Conservation (phyloP, 2,888 invertebrate genomes). For the Lagria hirta region DNA sequence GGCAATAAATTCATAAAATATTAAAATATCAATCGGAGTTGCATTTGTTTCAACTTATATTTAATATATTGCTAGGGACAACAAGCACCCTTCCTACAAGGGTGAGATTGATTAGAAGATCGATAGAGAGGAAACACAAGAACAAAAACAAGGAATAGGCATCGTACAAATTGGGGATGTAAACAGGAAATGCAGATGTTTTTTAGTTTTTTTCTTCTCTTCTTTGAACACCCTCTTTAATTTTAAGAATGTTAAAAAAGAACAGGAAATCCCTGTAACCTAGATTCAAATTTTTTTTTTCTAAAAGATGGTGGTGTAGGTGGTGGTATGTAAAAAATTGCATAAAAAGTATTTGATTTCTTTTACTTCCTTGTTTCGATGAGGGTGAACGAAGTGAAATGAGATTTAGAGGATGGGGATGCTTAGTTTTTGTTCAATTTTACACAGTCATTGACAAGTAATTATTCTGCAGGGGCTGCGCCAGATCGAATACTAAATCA, state of each 20-base stretch:
- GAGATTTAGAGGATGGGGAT: slow-evolving; percentile 9
- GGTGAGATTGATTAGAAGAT: slow-evolving; percentile 9
- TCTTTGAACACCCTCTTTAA: slow-evolving; percentile 22
- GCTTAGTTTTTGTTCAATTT: slow-evolving; percentile 8
- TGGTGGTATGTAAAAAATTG: slow-evolving; percentile 9
- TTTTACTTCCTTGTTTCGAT: slow-evolving; percentile 4
- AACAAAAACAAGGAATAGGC: slow-evolving; percentile 3
- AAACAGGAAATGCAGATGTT: slow-evolving; percentile 32
- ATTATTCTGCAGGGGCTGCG: no score
- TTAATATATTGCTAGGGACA: slow-evolving; percentile 42
- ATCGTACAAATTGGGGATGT: slow-evolving; percentile 14
- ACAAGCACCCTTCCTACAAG: slow-evolving; percentile 9
- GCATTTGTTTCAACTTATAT: slow-evolving; percentile 49
- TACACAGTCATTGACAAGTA: no score
- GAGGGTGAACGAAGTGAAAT: slow-evolving; percentile 3
- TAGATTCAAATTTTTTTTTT: slow-evolving; percentile 26
- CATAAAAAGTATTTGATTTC: slow-evolving; percentile 10
- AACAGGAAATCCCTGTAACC: slow-evolving; percentile 31
- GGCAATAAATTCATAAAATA: slow-evolving; percentile 37
- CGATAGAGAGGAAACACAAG: slow-evolving; percentile 16
- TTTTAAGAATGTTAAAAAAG: slow-evolving; percentile 16
- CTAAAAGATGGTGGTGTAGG: slow-evolving; percentile 8
- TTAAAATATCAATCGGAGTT: slow-evolving; percentile 46
- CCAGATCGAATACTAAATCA: no score
- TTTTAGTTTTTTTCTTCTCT: slow-evolving; percentile 26